These are phyloP conservation scores for Argyrosomus japonicus DNA, from an alignment of 2,113 vertebrate species.

Conservation along the genomic window DNA sequence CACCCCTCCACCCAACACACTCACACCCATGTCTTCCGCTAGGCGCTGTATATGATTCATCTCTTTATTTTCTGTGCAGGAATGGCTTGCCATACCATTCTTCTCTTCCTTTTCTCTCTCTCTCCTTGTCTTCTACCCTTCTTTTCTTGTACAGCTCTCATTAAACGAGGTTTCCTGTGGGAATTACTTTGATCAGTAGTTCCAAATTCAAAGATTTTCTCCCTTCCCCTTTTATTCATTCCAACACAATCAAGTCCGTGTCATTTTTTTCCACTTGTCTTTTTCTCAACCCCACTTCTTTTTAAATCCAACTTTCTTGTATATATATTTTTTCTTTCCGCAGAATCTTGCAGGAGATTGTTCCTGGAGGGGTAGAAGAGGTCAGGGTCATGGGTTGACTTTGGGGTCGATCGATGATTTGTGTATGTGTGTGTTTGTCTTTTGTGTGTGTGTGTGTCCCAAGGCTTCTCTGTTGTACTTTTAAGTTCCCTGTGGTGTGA, in stretches of 20 bases:
- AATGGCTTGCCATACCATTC: constrained; percentile 54
- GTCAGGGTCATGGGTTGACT: constrained; percentile 71
- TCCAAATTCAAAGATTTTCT: constrained; percentile 78
- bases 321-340: constrained; percentile 26
- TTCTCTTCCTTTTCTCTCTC: constrained; percentile 63
- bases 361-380: constrained; percentile 51
- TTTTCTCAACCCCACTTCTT: constrained; percentile 23
- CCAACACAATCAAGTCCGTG: constrained; percentile 58
- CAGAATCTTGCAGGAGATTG: constrained; percentile 45
- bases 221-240: constrained; percentile 68
- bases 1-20: neutral
- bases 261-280: constrained; percentile 62
- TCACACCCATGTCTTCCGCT: constrained; percentile 47
- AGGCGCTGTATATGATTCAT: constrained; percentile 56
- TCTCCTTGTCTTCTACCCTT: constrained; percentile 65
- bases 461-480: constrained; percentile 60
- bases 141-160: constrained; percentile 74
- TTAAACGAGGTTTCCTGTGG: constrained; percentile 76
- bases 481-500: constrained; percentile 53
- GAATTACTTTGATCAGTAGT: constrained; percentile 80
- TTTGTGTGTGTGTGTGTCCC: constrained; percentile 56
- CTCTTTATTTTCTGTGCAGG: constrained; percentile 60
- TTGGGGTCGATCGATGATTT: constrained; percentile 66
- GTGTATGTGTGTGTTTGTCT: constrained; percentile 42
- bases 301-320: constrained; percentile 60